A percentile compares a stretch with the other conserved stretches of the same genome.
These are phyloP conservation scores for Archaeoteleia sp. DNA, from an alignment of 2,888 invertebrate species.

Conservation along the genomic window DNA sequence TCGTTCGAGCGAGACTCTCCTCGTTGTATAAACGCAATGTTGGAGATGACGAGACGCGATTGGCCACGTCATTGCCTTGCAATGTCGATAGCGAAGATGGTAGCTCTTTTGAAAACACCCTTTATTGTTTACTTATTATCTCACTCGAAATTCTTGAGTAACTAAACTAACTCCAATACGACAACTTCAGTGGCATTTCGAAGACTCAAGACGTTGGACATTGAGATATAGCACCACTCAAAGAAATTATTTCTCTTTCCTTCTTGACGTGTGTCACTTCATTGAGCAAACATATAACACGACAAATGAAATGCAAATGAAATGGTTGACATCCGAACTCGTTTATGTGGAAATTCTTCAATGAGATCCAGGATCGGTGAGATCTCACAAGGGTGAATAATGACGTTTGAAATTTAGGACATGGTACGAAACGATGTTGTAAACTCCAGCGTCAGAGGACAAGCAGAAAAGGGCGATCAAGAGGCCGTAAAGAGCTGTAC, in stretches of 20 bases:
- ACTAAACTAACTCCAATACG: too few species aligned
- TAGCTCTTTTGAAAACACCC: constrained; percentile 42
- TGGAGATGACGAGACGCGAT: constrained; percentile 61
- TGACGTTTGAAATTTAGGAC: constrained; percentile 73
- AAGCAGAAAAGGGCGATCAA: constrained; percentile 56
- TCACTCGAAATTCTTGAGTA: constrained; percentile 14
- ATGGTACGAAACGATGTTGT: constrained; percentile 72
- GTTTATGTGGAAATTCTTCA: constrained; percentile 63
- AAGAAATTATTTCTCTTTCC: background rate
- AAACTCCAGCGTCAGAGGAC: constrained; percentile 54
- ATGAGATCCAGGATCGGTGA: constrained; percentile 63
- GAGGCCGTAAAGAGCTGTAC: constrained; percentile 48
- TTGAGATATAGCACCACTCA: too few species aligned
- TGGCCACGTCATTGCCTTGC: constrained; percentile 56
- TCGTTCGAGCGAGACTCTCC: constrained; percentile 54
- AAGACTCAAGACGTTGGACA: too few species aligned
- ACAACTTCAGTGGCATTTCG: too few species aligned
- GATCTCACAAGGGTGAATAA: constrained; percentile 72
- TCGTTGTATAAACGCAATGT: constrained; percentile 52
- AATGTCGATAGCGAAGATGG: constrained; percentile 41
- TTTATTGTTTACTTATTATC: constrained; percentile 49
- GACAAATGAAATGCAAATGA: constrained; percentile 24
- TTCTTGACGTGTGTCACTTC: background rate
- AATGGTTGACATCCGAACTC: constrained; percentile 57
- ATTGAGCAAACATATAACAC: constrained; percentile 6